These are phyloP conservation scores for Limenitis camilla DNA, from an alignment of 2,888 invertebrate genomes.

Conservation along the genomic window DNA sequence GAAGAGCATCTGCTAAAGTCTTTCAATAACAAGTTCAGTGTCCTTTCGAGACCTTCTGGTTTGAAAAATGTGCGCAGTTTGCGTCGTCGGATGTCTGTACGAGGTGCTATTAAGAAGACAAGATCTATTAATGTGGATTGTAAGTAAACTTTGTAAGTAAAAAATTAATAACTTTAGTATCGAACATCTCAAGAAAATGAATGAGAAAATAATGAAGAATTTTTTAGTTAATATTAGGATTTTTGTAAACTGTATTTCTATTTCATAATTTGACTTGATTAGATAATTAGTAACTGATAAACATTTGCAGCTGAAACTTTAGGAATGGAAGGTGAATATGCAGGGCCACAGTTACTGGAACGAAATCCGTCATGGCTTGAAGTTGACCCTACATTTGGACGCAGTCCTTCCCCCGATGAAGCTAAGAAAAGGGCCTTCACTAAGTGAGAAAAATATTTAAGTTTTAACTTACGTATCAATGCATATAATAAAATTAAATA, in stretches of 20 bases:
- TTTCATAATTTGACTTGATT: too few species aligned
- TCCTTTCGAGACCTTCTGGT: constrained; percentile 75
- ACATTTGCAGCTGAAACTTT: too few species aligned
- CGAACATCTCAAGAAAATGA: too few species aligned
- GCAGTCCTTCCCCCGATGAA: constrained; percentile 72
- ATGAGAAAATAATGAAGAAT: too few species aligned
- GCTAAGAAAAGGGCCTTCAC: constrained; percentile 51
- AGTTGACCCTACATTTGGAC: constrained; percentile 48
- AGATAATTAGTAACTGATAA: too few species aligned
- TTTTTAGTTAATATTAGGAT: too few species aligned
- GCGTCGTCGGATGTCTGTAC: constrained; percentile 87
- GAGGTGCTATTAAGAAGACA: constrained; percentile 95
- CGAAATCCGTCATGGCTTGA: constrained; percentile 68
- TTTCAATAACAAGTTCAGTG: constrained; percentile 81
- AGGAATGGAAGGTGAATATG: constrained; percentile 82
- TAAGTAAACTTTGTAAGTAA: constrained; percentile 79
- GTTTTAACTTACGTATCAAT: too few species aligned
- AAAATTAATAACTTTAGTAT: constrained; percentile 5
- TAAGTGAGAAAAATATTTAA: constrained; percentile 38
- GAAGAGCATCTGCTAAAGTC: constrained; percentile 90
- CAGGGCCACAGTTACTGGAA: constrained; percentile 55
- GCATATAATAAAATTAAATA: too few species aligned
- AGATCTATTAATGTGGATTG: constrained; percentile 93
- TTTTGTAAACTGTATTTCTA: too few species aligned
- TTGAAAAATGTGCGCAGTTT: constrained; percentile 71